Percentiles rank a stretch among this genome's conserved stretches.
These are phyloP conservation scores for Bufo gargarizans DNA, from an alignment of 2,113 vertebrate genomes.

Conservation along the genomic window DNA sequence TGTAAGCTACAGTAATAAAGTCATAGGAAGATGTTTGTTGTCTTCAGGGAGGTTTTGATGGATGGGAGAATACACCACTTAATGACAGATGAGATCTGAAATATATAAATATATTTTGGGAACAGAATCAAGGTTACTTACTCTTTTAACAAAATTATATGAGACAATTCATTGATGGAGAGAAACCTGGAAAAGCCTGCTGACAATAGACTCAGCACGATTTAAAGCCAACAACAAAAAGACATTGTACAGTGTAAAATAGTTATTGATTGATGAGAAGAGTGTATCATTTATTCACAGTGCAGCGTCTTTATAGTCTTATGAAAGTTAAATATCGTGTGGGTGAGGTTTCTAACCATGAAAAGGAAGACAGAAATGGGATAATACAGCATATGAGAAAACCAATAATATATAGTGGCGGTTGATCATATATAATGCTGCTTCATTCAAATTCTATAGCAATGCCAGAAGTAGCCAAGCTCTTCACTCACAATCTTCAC, in stretches of 20 bases:
- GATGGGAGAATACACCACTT: not conserved
- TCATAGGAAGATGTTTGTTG: slow-evolving; percentile 6
- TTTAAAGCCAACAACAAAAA: not conserved
- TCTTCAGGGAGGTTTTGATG: slow-evolving; percentile 36
- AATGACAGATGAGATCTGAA: slow-evolving; percentile 11
- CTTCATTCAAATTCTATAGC: no score
- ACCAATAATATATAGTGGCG: not conserved
- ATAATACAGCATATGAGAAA: not conserved
- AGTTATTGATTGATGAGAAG: not conserved
- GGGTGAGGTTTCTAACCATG: not conserved
- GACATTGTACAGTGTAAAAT: not conserved
- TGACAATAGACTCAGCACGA: not conserved
- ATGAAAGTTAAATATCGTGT: not conserved
- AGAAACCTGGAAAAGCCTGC: not conserved
- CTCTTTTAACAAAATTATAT: slow-evolving; percentile 21
- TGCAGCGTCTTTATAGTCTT: not conserved
- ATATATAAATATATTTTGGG: slow-evolving; percentile 15
- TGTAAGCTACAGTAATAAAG: slow-evolving; percentile 10
- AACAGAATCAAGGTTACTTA: slow-evolving; percentile 22
- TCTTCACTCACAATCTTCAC: no score
- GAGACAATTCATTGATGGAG: slow-evolving; percentile 16
- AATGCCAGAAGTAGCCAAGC: no score
- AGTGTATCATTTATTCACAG: not conserved
- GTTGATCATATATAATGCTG: no score
- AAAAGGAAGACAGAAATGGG: not conserved